Conservation (phyloP, 2,797 vertebrate species). For the Chelonia mydas region DNA sequence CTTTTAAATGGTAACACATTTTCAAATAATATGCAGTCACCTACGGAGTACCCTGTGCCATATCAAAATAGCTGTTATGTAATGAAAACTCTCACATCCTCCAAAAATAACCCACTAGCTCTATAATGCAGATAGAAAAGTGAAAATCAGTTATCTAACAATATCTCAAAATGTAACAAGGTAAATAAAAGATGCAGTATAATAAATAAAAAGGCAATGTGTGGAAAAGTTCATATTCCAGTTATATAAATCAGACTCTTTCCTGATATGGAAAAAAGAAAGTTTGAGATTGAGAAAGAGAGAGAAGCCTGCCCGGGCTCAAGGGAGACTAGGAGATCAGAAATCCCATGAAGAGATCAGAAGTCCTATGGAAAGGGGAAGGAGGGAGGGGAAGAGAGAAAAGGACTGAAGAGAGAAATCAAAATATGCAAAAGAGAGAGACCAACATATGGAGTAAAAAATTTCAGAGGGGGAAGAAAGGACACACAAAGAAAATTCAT, state of each 20-base stretch:
- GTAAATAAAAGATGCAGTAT: neutral
- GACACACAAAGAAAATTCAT: too few species aligned
- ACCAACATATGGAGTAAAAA: neutral
- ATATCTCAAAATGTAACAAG: neutral
- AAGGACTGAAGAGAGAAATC: neutral
- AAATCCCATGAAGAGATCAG: neutral
- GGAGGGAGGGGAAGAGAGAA: neutral
- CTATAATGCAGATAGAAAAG: neutral
- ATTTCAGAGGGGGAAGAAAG: neutral
- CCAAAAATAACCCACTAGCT: neutral
- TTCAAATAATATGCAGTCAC: neutral
- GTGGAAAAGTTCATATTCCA: neutral
- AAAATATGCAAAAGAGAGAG: neutral
- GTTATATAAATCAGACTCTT: neutral
- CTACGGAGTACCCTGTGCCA: neutral
- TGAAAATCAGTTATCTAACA: neutral
- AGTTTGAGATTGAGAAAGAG: too few species aligned
- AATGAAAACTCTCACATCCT: neutral
- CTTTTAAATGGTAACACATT: neutral
- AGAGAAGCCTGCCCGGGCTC: neutral
- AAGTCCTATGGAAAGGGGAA: neutral
- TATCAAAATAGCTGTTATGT: neutral
- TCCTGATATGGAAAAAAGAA: neutral
- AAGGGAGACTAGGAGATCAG: neutral
- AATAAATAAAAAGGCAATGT: neutral